Percentiles rank a stretch among this genome's conserved stretches.
These are phyloP conservation scores for Ceyx erithaca DNA, from an alignment of 2,797 vertebrate genomes.

Conservation along the genomic window DNA sequence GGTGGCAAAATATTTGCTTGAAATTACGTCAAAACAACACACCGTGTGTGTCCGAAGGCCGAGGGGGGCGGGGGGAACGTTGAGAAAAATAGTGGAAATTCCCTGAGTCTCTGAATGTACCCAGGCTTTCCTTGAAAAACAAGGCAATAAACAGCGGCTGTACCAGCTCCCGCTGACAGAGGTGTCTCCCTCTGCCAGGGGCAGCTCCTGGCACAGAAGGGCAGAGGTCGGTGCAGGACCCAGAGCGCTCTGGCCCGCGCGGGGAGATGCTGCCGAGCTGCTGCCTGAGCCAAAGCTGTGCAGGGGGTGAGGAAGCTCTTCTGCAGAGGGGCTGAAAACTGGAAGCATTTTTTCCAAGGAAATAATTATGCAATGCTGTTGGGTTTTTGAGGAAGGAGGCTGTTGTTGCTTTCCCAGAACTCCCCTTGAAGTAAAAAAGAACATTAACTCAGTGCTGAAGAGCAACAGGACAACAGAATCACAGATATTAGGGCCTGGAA, in stretches of 20 bases:
- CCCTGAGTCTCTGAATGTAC: slow-evolving; percentile 53
- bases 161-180: neutral
- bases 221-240: no score
- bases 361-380: neutral
- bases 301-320: neutral
- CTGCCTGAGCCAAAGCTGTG: neutral
- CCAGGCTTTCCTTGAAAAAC: slow-evolving; percentile 71
- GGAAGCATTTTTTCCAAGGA: neutral
- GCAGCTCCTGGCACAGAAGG: no score
- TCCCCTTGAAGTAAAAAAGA: neutral
- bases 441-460: neutral
- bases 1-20: slow-evolving; percentile 76
- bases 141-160: slow-evolving; percentile 51
- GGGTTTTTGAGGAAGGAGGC: neutral
- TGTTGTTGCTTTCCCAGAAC: neutral
- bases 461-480: neutral
- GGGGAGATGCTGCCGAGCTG: neutral
- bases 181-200: neutral
- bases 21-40: slow-evolving; percentile 79
- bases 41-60: slow-evolving; percentile 66
- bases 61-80: neutral
- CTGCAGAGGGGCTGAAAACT: neutral
- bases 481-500: no score
- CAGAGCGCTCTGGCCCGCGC: no score
- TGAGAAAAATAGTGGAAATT: slow-evolving; percentile 79